A percentile compares a stretch with the other conserved stretches of the same genome.
Conservation (phyloP, 2,797 vertebrate species). For the Parotocinclus haroldoi region DNA sequence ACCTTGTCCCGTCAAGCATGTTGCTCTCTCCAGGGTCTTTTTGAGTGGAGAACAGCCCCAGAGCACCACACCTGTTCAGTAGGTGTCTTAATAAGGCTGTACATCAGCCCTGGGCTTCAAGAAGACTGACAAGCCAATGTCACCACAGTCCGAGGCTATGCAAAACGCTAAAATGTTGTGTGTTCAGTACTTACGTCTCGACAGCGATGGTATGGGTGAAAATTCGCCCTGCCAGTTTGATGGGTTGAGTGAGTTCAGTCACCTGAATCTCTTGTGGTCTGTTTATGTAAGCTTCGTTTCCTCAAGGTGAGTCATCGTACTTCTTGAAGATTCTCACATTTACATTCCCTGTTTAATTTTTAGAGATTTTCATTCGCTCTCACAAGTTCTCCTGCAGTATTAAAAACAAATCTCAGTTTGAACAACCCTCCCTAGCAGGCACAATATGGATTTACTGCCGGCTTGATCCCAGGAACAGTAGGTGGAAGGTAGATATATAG, state of each 20-base stretch:
- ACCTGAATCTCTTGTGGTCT: conserved; percentile 32
- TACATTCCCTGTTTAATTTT: background rate
- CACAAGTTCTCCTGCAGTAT: too few species aligned
- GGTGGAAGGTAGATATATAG: too few species aligned
- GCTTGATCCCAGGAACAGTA: too few species aligned
- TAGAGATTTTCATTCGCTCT: background rate
- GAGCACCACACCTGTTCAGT: background rate
- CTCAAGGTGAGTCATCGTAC: background rate
- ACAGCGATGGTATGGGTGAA: conserved; percentile 16
- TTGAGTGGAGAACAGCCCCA: background rate
- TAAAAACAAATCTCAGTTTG: too few species aligned
- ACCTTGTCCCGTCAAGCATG: background rate
- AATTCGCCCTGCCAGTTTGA: conserved; percentile 38
- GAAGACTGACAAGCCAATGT: background rate
- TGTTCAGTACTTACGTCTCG: background rate
- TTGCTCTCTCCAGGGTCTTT: background rate
- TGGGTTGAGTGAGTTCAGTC: conserved; percentile 46
- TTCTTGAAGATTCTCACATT: too few species aligned
- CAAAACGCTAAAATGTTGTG: background rate
- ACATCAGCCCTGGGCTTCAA: background rate
- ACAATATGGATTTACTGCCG: too few species aligned
- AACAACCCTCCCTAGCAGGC: too few species aligned
- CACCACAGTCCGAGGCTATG: background rate
- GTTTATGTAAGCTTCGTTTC: conserved; percentile 23
- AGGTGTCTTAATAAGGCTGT: background rate